Percentiles rank a stretch among this genome's conserved stretches.
phyloP scores from a whole-genome alignment of 2,888 invertebrate genomes.

The Pandemis corylana region DNA sequence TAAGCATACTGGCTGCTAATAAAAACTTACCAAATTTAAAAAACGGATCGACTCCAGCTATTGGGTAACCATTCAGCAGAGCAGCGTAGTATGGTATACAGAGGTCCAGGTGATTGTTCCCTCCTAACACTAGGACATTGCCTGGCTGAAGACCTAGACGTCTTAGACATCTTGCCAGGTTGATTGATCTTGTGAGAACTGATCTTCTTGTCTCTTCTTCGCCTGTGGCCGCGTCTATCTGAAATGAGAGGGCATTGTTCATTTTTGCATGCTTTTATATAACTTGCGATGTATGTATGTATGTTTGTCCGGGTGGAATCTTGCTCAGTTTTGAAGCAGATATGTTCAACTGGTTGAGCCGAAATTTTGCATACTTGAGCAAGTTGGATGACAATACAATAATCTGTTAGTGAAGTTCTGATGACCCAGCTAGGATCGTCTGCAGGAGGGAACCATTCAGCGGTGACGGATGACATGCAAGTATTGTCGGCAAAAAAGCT shows the following conservation, averaged over 20 bases:
- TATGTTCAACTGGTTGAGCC: too few species aligned
- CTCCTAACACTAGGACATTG: slow-evolving; percentile 66
- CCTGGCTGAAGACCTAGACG: slow-evolving; percentile 62
- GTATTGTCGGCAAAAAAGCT: too few species aligned
- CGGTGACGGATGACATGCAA: too few species aligned
- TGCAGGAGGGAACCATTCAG: too few species aligned
- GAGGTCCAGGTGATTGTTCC: slow-evolving; percentile 68
- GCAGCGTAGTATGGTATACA: slow-evolving; percentile 71
- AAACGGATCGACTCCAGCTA: slow-evolving; percentile 66
- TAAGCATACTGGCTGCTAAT: too few species aligned
- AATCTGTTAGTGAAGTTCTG: too few species aligned
- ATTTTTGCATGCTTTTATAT: not conserved
- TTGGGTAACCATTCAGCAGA: slow-evolving; percentile 62
- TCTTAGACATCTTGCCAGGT: slow-evolving; percentile 61
- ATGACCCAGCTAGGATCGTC: too few species aligned
- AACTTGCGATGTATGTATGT: too few species aligned
- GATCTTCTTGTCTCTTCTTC: slow-evolving; percentile 64
- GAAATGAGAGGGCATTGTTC: slow-evolving; percentile 6
- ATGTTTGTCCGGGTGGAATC: too few species aligned
- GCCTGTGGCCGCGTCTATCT: slow-evolving; percentile 75
- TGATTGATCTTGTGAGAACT: slow-evolving; percentile 60
- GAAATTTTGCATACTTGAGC: too few species aligned
- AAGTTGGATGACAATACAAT: too few species aligned
- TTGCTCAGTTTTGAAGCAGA: too few species aligned
- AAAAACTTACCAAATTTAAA: slow-evolving; percentile 66